phyloP scores from a whole-genome alignment of 2,113 vertebrate genomes.

The Indri indri region DNA sequence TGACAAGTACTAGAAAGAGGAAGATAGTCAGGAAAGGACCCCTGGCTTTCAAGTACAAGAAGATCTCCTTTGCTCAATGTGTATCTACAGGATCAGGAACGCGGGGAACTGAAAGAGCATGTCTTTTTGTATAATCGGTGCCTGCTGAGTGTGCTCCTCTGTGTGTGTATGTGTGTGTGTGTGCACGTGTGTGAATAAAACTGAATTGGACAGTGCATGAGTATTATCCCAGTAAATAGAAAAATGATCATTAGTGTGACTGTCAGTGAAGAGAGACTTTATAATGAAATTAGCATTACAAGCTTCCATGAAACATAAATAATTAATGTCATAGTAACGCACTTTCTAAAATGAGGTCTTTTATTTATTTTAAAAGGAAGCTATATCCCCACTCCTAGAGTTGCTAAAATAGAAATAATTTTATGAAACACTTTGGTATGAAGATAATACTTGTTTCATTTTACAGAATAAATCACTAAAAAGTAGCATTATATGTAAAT shows the following conservation, averaged over 20 bases:
- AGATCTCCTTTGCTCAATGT: too few species aligned
- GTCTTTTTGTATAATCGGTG: neutral
- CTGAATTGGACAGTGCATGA: neutral
- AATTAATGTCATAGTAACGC: neutral
- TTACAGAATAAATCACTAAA: neutral
- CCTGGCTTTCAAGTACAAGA: neutral
- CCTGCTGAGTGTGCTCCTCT: rapidly evolving
- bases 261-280: neutral
- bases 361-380: neutral
- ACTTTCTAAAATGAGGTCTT: neutral
- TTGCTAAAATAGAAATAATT: neutral
- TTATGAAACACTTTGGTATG: neutral
- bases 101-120: neutral
- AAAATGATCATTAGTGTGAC: neutral
- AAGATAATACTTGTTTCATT: neutral
- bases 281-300: neutral
- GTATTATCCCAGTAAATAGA: neutral
- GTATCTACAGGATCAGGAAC: neutral
- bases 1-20: neutral
- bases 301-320: neutral
- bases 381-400: neutral
- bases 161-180: neutral
- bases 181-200: neutral
- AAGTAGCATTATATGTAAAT: neutral
- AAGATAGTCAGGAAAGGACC: neutral